Base-by-base conservation (phyloP, 2,797 vertebrate species). In the Aplochiton taeniatus region DNA sequence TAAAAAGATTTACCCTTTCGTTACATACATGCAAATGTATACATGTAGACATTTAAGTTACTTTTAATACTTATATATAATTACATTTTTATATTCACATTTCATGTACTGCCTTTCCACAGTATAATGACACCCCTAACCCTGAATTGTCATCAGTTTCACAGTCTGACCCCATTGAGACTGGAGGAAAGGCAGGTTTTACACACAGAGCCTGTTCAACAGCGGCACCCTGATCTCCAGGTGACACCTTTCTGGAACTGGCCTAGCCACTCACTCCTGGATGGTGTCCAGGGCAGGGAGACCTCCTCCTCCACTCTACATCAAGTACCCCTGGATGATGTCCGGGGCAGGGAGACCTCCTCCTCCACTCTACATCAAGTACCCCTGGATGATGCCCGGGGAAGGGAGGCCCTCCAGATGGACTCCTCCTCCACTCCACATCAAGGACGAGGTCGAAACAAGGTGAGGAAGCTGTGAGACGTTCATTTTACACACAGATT, bases 151-250 rank as follows among this genome's bases (percentile, higher is more conserved):
- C 8, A 11, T 68, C 7, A 88, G 89, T 85, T 91, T 69, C 86
- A 93, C 73, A 82, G 83, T 72, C 72, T 89, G 69, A 87, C 84
- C 78, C 78, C 90, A 51, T 66, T 86, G 63, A 76, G 81, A 47
- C 47, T 78, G 49, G 87, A 91, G 83, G 77, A 86, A 70, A 44
- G 46, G 72, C 64, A 55, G 42, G 45, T 44, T 59, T 61, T 53
- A n/a, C 6, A 42, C 12, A 20, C 64, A 10, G 69, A 65, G 48
- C 74, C 74, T 42, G 19, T 49, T 3, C 84, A 79, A 43, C 76
- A 59, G 20, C 74, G 73, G 51, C 83, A 78, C 63, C 46, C 66
- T 9, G 71, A 61, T 52, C 63, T 73, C 52, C 68, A 81, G 71
- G 63, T 50, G 41, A 11, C 44, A 0, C 64, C 74, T 1, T 78